These are phyloP conservation scores for Monoplex corrugatus DNA, from an alignment of 2,888 invertebrate genomes.

Conservation along the genomic window DNA sequence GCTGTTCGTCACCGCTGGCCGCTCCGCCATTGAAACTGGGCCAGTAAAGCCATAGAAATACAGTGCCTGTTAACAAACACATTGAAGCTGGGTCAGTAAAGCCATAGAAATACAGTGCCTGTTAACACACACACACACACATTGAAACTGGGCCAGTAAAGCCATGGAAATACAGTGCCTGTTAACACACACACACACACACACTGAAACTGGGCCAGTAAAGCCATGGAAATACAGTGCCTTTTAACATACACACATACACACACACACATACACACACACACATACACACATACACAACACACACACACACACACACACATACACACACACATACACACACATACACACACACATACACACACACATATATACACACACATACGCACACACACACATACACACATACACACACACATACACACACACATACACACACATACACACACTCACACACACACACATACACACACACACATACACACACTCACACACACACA, in stretches of 20 bases:
- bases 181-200: too few relatives aligned
- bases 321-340: conserved; percentile 15
- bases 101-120: too few relatives aligned
- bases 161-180: too few relatives aligned
- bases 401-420: background rate
- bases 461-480: conserved; percentile 24
- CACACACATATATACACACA: conserved; percentile 20
- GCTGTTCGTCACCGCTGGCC: conserved; percentile 87
- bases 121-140: too few relatives aligned
- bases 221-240: too few relatives aligned
- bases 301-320: too few relatives aligned
- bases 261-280: conserved; percentile 33
- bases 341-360: background rate
- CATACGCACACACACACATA: conserved; percentile 14
- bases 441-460: conserved; percentile 2
- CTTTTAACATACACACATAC: too few relatives aligned
- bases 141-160: too few relatives aligned
- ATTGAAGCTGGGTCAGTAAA: background rate
- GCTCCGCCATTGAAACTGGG: conserved; percentile 95
- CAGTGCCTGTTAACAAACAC: too few relatives aligned
- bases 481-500: conserved; percentile 11
- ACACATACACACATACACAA: too few relatives aligned
- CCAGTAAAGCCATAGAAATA: conserved; percentile 98
- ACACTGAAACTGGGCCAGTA: too few relatives aligned
- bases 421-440: conserved; percentile 28